A percentile compares a stretch with the other conserved stretches of the same genome.
Evolutionary conservation across 2,113 vertebrate species (phyloP).

Genomic region (Brachyhypopomus occidentalis): DNA sequence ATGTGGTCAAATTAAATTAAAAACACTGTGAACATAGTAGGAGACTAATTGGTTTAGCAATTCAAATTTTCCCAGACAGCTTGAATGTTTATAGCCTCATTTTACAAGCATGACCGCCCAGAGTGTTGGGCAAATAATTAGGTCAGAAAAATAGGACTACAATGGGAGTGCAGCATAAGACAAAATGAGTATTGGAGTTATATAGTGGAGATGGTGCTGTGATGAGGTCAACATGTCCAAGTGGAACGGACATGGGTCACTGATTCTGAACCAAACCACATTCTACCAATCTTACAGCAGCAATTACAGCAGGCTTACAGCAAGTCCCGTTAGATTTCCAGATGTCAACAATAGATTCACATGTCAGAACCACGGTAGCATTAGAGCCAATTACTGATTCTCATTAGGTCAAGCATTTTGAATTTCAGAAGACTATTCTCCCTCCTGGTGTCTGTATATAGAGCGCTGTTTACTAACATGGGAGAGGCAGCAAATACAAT

Average conservation of each 20-base stretch:
- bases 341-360: no score
- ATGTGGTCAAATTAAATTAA: not conserved
- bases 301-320: no score
- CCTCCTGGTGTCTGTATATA: no score
- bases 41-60: slow-evolving; percentile 23
- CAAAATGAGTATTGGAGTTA: slow-evolving; percentile 18
- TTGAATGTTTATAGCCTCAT: slow-evolving; percentile 4
- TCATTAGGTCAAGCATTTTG: no score
- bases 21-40: slow-evolving; percentile 1
- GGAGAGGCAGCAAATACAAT: no score
- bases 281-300: not conserved
- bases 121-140: not conserved
- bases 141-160: slow-evolving; percentile 26
- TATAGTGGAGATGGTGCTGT: not conserved
- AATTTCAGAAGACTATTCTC: no score
- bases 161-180: slow-evolving; percentile 13
- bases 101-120: slow-evolving; percentile 11
- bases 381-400: no score
- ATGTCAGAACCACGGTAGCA: no score
- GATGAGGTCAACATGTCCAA: not conserved
- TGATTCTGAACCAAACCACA: slow-evolving; percentile 21
- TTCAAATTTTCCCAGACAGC: not conserved
- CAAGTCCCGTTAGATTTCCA: no score
- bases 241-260: not conserved
- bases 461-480: no score